Evolutionary conservation across 2,888 invertebrate species (phyloP), one percentile per base, ranked within the genome.

Genomic region (Emmelina monodactyla): DNA sequence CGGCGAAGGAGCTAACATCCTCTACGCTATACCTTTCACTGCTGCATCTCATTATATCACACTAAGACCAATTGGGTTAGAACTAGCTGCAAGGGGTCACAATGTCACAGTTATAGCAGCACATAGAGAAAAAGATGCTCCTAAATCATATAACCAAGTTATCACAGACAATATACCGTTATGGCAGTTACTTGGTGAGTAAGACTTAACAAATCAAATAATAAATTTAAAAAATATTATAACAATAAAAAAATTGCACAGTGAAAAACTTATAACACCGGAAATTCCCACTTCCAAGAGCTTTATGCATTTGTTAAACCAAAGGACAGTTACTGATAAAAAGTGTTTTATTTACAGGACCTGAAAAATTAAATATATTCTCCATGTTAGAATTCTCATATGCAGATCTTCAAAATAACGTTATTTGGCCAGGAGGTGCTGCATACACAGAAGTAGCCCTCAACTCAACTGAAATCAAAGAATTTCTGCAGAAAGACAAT

Each of bases 41-140:
- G 68, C 73, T 1, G 73, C 59, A 39, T 82, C 82, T 14, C 83
- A 83, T 47, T 62, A 68, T 39, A 67, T 79, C 37, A 53, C 72
- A 51, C 53, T 81, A 28, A 65, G 67, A 41, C 67, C 73, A 0
- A 63, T 83, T 14, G 72, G 82, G 2, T 45, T 79, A 29, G 81
- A 79, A 40, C 50, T 83, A 28, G 82, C 82, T 3, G 50, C 55
- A 11, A 62, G 75, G 33, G 82, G 82, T 0, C 83, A 83, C 43
- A 75, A 82, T 46, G 76, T 83, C 1, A 82, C 82, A 2, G 70
- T 81, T 1, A 70, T 83, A 12, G 68, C 79, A 3, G 65, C 69
- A 2, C 45, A 65, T 37, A 63, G 47, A 33, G 66, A 71, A 32
- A 48, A 53, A 0, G 53, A 63, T 10, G 59, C 64, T 3, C 59